A percentile compares a stretch with the other conserved stretches of the same genome.
phyloP scores from a whole-genome alignment of 2,113 vertebrate species.

The Polypterus bichir region DNA sequence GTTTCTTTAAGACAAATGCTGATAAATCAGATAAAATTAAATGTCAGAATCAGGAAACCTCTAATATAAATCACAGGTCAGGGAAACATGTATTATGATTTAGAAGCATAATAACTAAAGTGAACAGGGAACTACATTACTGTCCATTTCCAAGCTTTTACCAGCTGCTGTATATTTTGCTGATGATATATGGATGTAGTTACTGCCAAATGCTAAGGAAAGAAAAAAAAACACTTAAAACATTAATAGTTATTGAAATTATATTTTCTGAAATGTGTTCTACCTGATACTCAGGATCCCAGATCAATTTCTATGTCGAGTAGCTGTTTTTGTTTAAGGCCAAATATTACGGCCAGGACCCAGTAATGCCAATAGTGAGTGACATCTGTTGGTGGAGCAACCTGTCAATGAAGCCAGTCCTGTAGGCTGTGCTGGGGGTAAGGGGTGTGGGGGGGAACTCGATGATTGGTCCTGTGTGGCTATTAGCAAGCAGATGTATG shows the following conservation, averaged over 20 bases:
- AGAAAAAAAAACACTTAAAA: too few relatives aligned
- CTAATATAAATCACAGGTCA: too few relatives aligned
- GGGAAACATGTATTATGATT: too few relatives aligned
- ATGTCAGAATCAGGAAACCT: too few relatives aligned
- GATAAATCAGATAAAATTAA: too few relatives aligned
- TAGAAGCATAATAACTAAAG: too few relatives aligned
- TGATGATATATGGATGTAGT: too few relatives aligned
- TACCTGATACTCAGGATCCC: slow-evolving; percentile 32
- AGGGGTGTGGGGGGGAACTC: background rate
- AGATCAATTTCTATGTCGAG: slow-evolving; percentile 31
- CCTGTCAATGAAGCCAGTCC: slow-evolving; percentile 40
- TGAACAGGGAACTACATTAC: background rate
- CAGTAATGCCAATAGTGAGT: slow-evolving; percentile 46
- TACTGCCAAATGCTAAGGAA: too few relatives aligned
- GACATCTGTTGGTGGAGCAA: slow-evolving; percentile 46
- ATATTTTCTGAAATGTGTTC: slow-evolving; percentile 18
- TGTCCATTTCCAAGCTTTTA: background rate
- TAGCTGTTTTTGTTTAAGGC: slow-evolving; percentile 51
- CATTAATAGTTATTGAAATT: slow-evolving; percentile 12
- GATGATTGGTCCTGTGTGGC: slow-evolving; percentile 20
- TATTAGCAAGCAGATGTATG: slow-evolving; percentile 46
- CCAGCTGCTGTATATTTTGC: too few relatives aligned
- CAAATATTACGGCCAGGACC: slow-evolving; percentile 53
- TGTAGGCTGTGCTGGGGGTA: slow-evolving; percentile 38
- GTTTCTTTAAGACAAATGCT: too few relatives aligned